Evolutionary conservation across 2,797 vertebrate genomes (phyloP).

Genomic region (Natrix natrix): DNA sequence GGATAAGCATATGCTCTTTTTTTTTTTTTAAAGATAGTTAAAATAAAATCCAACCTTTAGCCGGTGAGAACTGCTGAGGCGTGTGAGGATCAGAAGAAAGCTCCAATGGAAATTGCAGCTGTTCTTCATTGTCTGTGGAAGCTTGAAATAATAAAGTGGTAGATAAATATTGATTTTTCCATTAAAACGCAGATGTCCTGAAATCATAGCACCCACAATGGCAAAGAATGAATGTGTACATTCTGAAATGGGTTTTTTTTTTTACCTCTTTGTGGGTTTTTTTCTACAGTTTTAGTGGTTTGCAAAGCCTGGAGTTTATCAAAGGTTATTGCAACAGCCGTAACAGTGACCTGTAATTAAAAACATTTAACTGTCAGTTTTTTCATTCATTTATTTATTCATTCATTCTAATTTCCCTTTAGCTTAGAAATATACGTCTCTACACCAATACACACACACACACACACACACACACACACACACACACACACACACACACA

Average conservation of each 20-base stretch:
- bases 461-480: too few relatives aligned
- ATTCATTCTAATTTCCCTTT: too few relatives aligned
- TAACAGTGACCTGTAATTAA: conserved; percentile 87
- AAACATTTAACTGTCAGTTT: conserved; percentile 15
- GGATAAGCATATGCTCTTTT: neutral
- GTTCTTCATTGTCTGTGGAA: conserved; percentile 88
- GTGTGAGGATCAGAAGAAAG: conserved; percentile 83
- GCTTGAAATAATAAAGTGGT: conserved; percentile 64
- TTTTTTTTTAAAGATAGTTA: conserved; percentile 32
- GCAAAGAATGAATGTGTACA: conserved; percentile 7
- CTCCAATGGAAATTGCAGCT: conserved; percentile 93
- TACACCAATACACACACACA: too few relatives aligned
- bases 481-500: too few relatives aligned
- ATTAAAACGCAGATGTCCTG: neutral
- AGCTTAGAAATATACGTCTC: too few relatives aligned
- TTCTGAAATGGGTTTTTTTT: neutral
- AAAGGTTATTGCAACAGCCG: conserved; percentile 94
- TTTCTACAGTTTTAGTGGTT: conserved; percentile 76
- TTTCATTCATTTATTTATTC: neutral
- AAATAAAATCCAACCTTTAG: conserved; percentile 75
- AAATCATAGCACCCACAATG: neutral
- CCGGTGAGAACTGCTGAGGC: conserved; percentile 75
- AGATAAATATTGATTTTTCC: neutral
- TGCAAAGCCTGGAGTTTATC: conserved; percentile 90
- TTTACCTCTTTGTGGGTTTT: conserved; percentile 83